Evolutionary conservation across 2,797 vertebrate genomes (phyloP).

Genomic region (Sebastes cheni): DNA sequence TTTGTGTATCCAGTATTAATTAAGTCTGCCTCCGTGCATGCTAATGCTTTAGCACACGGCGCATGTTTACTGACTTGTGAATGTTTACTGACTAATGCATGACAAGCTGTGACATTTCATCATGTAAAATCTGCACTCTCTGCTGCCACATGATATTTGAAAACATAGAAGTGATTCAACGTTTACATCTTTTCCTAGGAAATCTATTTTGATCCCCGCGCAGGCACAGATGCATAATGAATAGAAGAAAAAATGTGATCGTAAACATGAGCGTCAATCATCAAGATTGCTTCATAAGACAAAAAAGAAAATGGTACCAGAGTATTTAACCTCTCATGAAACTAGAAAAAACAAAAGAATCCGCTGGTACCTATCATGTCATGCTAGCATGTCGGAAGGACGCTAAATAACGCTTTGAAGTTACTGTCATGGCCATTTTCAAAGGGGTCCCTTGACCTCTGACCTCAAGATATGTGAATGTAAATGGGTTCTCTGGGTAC

Average conservation of each 20-base stretch:
- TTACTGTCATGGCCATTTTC: no score
- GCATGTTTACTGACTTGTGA: slow-evolving; percentile 39
- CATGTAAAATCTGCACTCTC: background rate
- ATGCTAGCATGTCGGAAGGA: no score
- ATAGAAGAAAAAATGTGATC: background rate
- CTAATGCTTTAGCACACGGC: slow-evolving; percentile 36
- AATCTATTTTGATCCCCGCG: background rate
- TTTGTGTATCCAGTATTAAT: slow-evolving; percentile 64
- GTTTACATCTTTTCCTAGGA: background rate
- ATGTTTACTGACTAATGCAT: slow-evolving; percentile 15
- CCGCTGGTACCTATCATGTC: no score
- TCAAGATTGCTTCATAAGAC: background rate
- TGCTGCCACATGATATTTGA: background rate
- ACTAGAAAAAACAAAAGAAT: no score
- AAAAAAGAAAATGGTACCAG: background rate
- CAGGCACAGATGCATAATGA: background rate
- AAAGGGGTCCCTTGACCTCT: no score
- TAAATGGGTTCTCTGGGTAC: no score
- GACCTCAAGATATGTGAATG: no score
- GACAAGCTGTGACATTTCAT: slow-evolving; percentile 13
- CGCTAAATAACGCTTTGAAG: no score
- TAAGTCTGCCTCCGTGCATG: slow-evolving; percentile 50
- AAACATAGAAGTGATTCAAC: background rate
- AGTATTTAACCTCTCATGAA: background rate
- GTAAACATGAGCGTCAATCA: background rate